These are phyloP conservation scores for Sebastes diploproa DNA, from an alignment of 2,797 vertebrate genomes.

Conservation along the genomic window DNA sequence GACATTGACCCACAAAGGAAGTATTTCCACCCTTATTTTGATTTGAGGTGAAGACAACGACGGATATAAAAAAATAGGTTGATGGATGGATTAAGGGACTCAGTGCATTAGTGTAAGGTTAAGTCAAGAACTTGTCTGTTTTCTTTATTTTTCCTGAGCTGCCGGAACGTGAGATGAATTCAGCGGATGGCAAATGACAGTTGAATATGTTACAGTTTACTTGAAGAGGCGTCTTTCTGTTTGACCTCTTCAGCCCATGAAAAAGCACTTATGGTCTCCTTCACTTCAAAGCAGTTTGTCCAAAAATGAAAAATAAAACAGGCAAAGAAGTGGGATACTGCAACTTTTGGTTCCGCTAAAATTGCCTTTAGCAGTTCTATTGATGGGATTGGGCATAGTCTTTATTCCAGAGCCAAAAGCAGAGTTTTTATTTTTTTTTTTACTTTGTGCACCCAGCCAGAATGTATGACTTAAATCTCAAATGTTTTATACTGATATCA, in stretches of 20 bases:
- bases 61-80: neutral
- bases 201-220: conserved; percentile 10
- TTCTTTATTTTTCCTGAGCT: conserved; percentile 44
- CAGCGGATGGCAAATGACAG: neutral
- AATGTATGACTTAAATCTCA: conserved; percentile 40
- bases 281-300: conserved; percentile 36
- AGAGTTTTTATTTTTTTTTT: neutral
- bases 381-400: conserved; percentile 42
- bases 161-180: conserved; percentile 30
- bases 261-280: neutral
- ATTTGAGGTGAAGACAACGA: conserved; percentile 21
- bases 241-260: conserved; percentile 29
- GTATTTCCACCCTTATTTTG: conserved; percentile 24
- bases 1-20: conserved; percentile 49
- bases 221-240: conserved; percentile 8
- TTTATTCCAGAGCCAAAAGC: conserved; percentile 51
- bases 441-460: conserved; percentile 14
- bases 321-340: conserved; percentile 15
- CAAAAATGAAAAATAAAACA: conserved; percentile 26
- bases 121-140: conserved; percentile 51
- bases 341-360: conserved; percentile 30
- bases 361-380: conserved; percentile 32
- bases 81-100: conserved; percentile 50
- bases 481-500: conserved; percentile 29
- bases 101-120: conserved; percentile 40